These are phyloP conservation scores for Symphodus melops DNA, from an alignment of 2,113 vertebrate species.

Conservation along the genomic window DNA sequence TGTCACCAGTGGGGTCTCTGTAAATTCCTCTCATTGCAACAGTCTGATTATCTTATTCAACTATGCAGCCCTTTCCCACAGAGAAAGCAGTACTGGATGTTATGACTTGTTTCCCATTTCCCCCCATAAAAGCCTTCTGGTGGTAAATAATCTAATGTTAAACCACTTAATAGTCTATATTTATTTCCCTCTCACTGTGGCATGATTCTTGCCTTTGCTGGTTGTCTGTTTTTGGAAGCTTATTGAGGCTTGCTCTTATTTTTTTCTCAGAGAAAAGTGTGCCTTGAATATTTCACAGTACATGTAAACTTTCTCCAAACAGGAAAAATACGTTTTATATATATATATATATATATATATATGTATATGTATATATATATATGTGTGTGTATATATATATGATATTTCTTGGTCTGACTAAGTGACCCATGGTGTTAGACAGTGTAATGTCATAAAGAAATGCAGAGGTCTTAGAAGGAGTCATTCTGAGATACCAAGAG, in stretches of 20 bases:
- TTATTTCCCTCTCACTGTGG: constrained; percentile 5
- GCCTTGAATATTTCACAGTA: constrained; percentile 43
- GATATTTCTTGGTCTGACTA: background rate
- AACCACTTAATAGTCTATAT: background rate
- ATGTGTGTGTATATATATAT: no score
- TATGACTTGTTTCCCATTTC: constrained; percentile 8
- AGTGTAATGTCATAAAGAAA: background rate
- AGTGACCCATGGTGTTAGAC: background rate
- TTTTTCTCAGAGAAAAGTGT: constrained; percentile 57
- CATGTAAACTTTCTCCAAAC: constrained; percentile 3
- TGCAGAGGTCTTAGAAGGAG: background rate
- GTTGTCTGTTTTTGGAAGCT: constrained; percentile 70
- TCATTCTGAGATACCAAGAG: background rate
- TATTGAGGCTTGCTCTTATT: constrained; percentile 34
- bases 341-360: no score
- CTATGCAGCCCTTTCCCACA: background rate
- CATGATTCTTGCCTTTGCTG: constrained; percentile 48
- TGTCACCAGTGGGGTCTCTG: background rate
- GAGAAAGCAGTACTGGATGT: background rate
- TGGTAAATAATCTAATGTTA: constrained; percentile 20
- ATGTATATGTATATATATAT: no score
- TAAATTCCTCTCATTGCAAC: constrained; percentile 9
- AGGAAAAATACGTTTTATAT: constrained; percentile 1
- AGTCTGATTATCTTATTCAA: constrained; percentile 25
- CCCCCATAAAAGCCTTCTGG: background rate